Evolutionary conservation across 2,113 vertebrate genomes (phyloP).

Genomic region (Lates calcarifer): DNA sequence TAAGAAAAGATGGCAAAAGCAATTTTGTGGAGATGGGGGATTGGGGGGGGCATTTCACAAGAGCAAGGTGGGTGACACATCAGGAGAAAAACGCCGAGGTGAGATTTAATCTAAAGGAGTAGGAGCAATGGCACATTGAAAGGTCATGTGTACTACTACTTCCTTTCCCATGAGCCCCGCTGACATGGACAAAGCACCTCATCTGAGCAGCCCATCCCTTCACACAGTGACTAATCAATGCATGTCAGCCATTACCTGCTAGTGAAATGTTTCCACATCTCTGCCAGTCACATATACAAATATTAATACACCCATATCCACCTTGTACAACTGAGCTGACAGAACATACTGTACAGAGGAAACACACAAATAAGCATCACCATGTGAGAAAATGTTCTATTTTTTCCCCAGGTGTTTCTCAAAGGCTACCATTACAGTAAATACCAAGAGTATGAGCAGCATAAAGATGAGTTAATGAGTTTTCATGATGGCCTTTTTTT

Average conservation of each 20-base stretch:
- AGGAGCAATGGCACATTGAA: slow-evolving; percentile 35
- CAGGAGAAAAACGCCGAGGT: slow-evolving; percentile 13
- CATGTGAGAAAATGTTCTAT: slow-evolving; percentile 7
- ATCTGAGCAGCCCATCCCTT: slow-evolving; percentile 42
- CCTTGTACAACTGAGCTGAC: neutral
- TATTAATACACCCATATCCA: slow-evolving; percentile 40
- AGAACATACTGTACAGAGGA: neutral
- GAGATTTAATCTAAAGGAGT: slow-evolving; percentile 60
- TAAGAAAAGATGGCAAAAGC: slow-evolving; percentile 14
- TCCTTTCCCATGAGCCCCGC: slow-evolving; percentile 32
- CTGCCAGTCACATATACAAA: slow-evolving; percentile 36
- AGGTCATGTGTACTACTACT: slow-evolving; percentile 61
- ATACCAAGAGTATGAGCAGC: slow-evolving; percentile 5
- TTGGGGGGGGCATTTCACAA: slow-evolving; percentile 1
- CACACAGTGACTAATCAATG: slow-evolving; percentile 54
- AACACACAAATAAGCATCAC: slow-evolving; percentile 5
- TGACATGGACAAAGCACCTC: slow-evolving; percentile 64
- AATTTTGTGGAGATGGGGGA: too few relatives aligned
- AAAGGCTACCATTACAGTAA: slow-evolving; percentile 23
- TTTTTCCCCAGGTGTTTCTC: neutral
- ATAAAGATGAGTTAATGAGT: slow-evolving; percentile 36
- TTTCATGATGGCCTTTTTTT: neutral
- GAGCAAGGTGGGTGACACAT: neutral
- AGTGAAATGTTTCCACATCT: slow-evolving; percentile 36
- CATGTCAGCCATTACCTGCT: slow-evolving; percentile 25